Evolutionary conservation across 2,888 invertebrate species (phyloP).

Genomic region (Tinea pellionella): DNA sequence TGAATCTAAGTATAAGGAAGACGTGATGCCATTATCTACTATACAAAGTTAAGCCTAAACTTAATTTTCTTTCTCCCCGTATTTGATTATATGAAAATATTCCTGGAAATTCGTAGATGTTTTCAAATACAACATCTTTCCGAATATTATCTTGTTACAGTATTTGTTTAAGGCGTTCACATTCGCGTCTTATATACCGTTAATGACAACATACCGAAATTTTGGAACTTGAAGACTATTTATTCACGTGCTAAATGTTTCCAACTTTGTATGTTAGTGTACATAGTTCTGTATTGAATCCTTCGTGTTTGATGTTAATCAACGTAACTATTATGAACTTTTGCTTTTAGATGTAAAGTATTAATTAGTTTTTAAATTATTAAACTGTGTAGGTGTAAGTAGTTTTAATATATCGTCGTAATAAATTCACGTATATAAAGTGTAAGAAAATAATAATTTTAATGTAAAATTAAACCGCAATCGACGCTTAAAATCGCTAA

Average conservation of each 20-base stretch:
- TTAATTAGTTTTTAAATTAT: no score
- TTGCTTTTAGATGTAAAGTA: not conserved
- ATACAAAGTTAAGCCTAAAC: constrained; percentile 1
- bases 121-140: not conserved
- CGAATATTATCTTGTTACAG: not conserved
- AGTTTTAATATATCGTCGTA: no score
- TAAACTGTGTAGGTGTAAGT: no score
- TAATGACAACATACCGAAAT: not conserved
- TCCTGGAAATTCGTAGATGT: not conserved
- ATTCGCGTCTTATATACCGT: not conserved
- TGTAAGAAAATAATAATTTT: no score
- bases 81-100: not conserved
- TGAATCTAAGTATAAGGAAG: not conserved
- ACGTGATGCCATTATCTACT: not conserved
- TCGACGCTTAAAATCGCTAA: no score
- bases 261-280: not conserved
- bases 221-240: not conserved
- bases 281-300: not conserved
- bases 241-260: not conserved
- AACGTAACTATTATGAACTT: not conserved
- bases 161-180: not conserved
- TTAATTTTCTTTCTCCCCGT: not conserved
- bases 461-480: no score
- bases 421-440: no score
- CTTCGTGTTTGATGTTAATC: not conserved